Evolutionary conservation across 2,888 invertebrate species (phyloP).

Genomic region (Chloroclystis v-ata): DNA sequence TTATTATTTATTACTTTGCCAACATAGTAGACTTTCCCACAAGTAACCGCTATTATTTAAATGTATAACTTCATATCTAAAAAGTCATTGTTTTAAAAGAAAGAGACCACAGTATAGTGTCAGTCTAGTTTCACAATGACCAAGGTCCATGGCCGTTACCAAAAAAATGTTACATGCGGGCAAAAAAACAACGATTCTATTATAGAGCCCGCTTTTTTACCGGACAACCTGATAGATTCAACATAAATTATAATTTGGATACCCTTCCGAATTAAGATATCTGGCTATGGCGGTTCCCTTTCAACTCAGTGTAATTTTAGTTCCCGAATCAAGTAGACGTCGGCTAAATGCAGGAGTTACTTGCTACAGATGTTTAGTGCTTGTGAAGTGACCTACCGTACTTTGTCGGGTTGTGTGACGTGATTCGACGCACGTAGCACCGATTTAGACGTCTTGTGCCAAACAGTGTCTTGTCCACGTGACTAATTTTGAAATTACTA

Average conservation of each 20-base stretch:
- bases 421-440: conserved; percentile 61
- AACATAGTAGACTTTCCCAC: conserved; percentile 10
- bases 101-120: conserved; percentile 51
- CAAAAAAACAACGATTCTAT: conserved; percentile 73
- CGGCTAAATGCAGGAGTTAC: conserved; percentile 5
- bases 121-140: conserved; percentile 41
- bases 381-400: conserved; percentile 62
- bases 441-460: conserved; percentile 55
- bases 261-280: conserved; percentile 72
- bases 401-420: conserved; percentile 46
- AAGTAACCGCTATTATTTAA: conserved; percentile 9
- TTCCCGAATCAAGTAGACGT: conserved; percentile 57
- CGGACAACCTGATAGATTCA: conserved; percentile 51
- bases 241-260: conserved; percentile 76
- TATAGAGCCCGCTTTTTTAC: conserved; percentile 67
- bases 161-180: conserved; percentile 50
- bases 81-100: conserved; percentile 34
- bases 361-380: conserved; percentile 25
- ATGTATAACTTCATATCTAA: conserved; percentile 11
- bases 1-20: conserved; percentile 6
- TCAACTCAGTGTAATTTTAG: conserved; percentile 57
- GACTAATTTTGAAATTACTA: conserved; percentile 23
- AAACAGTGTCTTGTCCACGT: conserved; percentile 26
- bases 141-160: conserved; percentile 31
- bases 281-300: conserved; percentile 64